Conservation (phyloP, 2,113 vertebrate species). For the Siniperca knerii region DNA sequence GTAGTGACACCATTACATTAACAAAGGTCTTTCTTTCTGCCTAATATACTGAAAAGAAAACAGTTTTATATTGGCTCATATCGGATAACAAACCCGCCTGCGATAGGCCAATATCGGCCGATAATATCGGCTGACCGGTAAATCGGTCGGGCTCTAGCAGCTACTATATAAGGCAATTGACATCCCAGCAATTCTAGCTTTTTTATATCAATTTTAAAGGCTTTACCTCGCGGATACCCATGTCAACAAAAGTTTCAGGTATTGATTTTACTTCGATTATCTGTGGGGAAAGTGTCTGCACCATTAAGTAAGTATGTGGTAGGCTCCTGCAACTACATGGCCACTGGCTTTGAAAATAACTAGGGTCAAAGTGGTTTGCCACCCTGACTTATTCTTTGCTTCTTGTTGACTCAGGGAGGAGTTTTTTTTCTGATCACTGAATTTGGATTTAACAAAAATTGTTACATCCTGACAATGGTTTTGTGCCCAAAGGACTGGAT, state of each 20-base stretch:
- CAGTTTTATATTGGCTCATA: too few species aligned
- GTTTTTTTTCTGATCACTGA: neutral
- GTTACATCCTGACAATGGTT: neutral
- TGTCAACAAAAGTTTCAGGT: neutral
- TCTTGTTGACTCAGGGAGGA: neutral
- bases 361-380: neutral
- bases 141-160: too few species aligned
- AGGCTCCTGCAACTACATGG: neutral
- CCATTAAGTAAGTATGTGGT: neutral
- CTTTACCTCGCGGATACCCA: neutral
- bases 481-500: neutral
- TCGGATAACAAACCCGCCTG: too few species aligned
- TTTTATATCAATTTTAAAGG: neutral
- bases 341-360: neutral
- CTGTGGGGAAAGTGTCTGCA: neutral
- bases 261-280: neutral
- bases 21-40: too few species aligned
- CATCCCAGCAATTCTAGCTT: neutral
- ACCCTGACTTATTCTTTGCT: neutral
- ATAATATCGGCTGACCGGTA: too few species aligned
- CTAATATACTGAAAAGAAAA: too few species aligned
- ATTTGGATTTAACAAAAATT: neutral
- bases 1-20: too few species aligned
- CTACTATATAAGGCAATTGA: neutral
- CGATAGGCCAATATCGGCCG: too few species aligned